Evolutionary conservation across 2,888 invertebrate species (phyloP), one percentile per base, ranked within the genome.

Genomic region (Escarpia spicata): DNA sequence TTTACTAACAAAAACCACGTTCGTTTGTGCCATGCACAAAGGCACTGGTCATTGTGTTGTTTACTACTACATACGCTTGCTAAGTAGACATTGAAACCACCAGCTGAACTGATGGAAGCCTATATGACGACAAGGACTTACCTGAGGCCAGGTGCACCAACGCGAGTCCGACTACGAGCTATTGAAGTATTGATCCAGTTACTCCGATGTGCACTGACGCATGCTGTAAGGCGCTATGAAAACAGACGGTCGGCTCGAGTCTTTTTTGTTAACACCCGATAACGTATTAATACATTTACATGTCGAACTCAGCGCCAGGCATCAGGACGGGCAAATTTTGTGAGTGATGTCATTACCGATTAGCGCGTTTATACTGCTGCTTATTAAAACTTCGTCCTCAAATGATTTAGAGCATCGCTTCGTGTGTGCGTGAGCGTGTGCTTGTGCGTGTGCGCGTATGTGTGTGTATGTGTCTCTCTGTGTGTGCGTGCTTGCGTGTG

Each of bases 201-300:
- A 6, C 75, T 26, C 75, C 75, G 26, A 75, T 75, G 75, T 37
- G 37, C 37, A 12, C 12, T 75, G 75, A 6, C 75, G n/a, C 75
- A 2, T n/a, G 75, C 75, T 19, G 19, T 26, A 26, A 4, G 26
- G 75, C 26, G 6, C 75, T 26, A 6, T 75, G 75, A 26, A 6
- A 15, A 26, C 19, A 3, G 2, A 26, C 26, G 75, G 26, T 75
- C 75, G 75, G 75, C 75, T 75, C 75, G 26, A 26, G 26, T 75
- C 75, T 6, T 75, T 12, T 75, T 75, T 75, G 75, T 75, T 75
- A 75, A 4, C 75, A 75, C 75, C 75, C 75, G 75, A n/a, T 19
- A 75, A 75, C 75, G 75, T 26, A 75, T 26, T 75, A 75, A 75
- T 75, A 75, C 75, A 75, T 75, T 75, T 75, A 75, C 75, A 75